Conservation (phyloP, 2,888 invertebrate species). For the Eulithis prunata region DNA sequence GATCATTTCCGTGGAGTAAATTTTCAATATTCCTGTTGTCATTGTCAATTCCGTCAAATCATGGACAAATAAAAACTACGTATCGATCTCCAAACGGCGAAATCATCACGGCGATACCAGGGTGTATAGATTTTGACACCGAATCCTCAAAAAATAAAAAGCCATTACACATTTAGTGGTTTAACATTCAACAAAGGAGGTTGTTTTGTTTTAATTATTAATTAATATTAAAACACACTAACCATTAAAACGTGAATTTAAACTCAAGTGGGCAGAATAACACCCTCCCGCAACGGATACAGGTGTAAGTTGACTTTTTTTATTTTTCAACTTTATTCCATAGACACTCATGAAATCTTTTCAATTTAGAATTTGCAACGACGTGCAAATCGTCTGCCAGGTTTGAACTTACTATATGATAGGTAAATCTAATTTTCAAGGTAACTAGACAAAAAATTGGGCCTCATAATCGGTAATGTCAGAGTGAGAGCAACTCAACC, state of each 20-base stretch:
- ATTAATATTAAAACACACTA: background rate
- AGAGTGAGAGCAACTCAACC: slow-evolving; percentile 12
- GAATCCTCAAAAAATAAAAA: too few species aligned
- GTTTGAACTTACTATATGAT: slow-evolving; percentile 9
- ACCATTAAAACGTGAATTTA: slow-evolving; percentile 18
- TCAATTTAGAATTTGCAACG: slow-evolving; percentile 18
- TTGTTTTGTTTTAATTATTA: background rate
- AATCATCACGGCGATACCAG: too few species aligned
- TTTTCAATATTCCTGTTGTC: too few species aligned
- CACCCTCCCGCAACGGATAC: slow-evolving; percentile 63
- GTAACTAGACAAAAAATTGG: slow-evolving; percentile 11
- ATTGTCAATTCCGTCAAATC: too few species aligned
- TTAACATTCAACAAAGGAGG: background rate
- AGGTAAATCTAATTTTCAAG: slow-evolving; percentile 10
- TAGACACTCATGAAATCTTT: slow-evolving; percentile 47
- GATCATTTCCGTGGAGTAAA: too few species aligned
- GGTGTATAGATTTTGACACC: too few species aligned
- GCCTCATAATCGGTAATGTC: slow-evolving; percentile 25
- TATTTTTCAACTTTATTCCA: slow-evolving; percentile 44
- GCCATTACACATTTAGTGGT: too few species aligned
- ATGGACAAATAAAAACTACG: too few species aligned
- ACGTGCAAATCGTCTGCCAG: slow-evolving; percentile 29
- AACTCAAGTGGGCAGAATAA: slow-evolving; percentile 22
- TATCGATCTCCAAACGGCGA: too few species aligned
- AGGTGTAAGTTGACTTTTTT: slow-evolving; percentile 68